Conservation (phyloP, 2,888 invertebrate species). For the Meandrusa payeni region DNA sequence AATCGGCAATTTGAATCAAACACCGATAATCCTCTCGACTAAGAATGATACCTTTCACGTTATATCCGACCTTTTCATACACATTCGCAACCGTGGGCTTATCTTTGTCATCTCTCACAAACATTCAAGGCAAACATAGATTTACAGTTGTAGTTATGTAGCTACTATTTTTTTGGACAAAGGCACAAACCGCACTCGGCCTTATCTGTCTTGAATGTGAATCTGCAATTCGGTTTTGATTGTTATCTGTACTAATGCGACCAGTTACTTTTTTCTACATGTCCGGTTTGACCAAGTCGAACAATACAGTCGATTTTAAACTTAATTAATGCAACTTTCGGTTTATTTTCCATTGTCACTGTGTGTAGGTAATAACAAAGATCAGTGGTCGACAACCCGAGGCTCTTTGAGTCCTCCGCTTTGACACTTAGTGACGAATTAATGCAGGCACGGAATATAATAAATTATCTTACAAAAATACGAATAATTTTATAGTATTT, state of each 20-base stretch:
- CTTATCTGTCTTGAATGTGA: slow-evolving; percentile 40
- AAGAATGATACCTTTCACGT: slow-evolving; percentile 19
- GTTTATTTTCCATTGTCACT: slow-evolving; percentile 29
- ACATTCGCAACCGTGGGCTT: not conserved
- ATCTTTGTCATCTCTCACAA: not conserved
- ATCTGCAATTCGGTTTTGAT: slow-evolving; percentile 69
- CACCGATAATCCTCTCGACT: slow-evolving; percentile 49
- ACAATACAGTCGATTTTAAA: slow-evolving; percentile 5
- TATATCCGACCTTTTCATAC: slow-evolving; percentile 7
- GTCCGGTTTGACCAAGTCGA: slow-evolving; percentile 43
- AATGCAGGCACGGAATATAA: too few species aligned
- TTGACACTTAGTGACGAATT: too few species aligned
- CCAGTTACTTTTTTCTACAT: slow-evolving; percentile 45
- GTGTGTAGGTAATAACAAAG: too few species aligned
- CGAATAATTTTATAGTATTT: too few species aligned
- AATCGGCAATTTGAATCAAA: slow-evolving; percentile 45
- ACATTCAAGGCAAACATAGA: slow-evolving; percentile 1
- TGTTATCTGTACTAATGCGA: slow-evolving; percentile 61
- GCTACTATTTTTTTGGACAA: slow-evolving; percentile 27
- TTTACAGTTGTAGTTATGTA: slow-evolving; percentile 5
- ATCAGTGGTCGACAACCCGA: too few species aligned
- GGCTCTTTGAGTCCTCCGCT: too few species aligned
- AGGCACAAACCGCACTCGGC: slow-evolving; percentile 31
- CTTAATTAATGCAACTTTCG: slow-evolving; percentile 21
- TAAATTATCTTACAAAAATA: too few species aligned